A percentile compares a stretch with the other conserved stretches of the same genome.
Evolutionary conservation across 2,797 vertebrate species (phyloP).

Genomic region (Darevskia mixta): DNA sequence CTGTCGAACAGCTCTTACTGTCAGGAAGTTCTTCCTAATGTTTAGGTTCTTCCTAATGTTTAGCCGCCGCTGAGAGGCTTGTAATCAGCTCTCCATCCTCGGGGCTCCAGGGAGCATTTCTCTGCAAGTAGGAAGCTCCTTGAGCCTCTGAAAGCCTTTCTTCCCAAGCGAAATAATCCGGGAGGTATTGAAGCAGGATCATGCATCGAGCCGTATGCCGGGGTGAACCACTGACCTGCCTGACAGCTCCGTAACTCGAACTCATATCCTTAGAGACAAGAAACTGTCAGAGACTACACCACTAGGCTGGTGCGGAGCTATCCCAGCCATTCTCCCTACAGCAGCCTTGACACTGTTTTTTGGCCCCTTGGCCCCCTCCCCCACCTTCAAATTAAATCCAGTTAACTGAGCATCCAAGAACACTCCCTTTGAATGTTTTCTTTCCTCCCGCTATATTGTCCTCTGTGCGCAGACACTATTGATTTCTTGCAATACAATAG

Average conservation of each 20-base stretch:
- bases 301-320: background rate
- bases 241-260: constrained; percentile 28
- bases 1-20: no score
- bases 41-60: no score
- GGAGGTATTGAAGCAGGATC: background rate
- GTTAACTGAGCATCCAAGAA: constrained; percentile 37
- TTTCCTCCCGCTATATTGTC: constrained; percentile 16
- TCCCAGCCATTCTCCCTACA: background rate
- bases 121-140: background rate
- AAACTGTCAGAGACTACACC: constrained; percentile 16
- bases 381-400: constrained; percentile 58
- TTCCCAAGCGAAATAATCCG: background rate
- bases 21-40: no score
- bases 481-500: constrained; percentile 42
- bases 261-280: background rate
- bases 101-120: fast-evolving
- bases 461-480: constrained; percentile 27
- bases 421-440: constrained; percentile 17
- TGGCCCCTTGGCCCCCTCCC: constrained; percentile 20
- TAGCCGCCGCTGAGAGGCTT: fast-evolving
- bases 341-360: background rate
- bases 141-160: fast-evolving
- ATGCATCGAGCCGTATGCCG: background rate
- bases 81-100: fast-evolving
- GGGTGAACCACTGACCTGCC: constrained; percentile 21